These are phyloP conservation scores for Notiomystis cincta DNA, from an alignment of 2,113 vertebrate genomes.

Conservation along the genomic window DNA sequence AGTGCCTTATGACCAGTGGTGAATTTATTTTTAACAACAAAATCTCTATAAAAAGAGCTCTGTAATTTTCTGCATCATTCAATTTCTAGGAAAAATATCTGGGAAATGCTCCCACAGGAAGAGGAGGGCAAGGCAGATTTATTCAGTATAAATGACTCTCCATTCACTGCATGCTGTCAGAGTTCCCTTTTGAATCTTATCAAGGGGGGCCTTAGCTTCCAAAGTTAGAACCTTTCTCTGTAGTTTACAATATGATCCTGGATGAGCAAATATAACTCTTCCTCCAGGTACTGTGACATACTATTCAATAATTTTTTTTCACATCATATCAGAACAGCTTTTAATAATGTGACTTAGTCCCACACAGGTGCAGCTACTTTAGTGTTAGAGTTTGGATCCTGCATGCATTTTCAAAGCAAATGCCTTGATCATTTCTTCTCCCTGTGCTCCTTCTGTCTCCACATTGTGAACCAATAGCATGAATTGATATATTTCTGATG, in stretches of 20 bases:
- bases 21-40: neutral
- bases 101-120: neutral
- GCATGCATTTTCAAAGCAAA: neutral
- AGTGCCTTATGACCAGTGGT: accelerated
- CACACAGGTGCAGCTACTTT: neutral
- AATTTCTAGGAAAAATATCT: neutral
- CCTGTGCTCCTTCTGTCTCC: neutral
- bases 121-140: neutral
- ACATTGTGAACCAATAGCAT: neutral
- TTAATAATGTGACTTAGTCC: neutral
- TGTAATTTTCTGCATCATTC: neutral
- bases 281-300: neutral
- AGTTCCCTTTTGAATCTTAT: neutral
- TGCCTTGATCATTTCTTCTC: neutral
- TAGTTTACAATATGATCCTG: neutral
- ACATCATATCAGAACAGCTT: neutral
- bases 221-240: neutral
- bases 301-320: neutral
- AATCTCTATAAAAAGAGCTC: neutral
- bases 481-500: neutral
- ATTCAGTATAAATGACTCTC: neutral
- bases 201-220: neutral
- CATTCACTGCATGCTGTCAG: neutral
- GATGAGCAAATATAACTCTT: neutral
- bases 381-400: neutral